These are phyloP conservation scores for Panurus biarmicus DNA, from an alignment of 2,113 vertebrate species.

Conservation along the genomic window DNA sequence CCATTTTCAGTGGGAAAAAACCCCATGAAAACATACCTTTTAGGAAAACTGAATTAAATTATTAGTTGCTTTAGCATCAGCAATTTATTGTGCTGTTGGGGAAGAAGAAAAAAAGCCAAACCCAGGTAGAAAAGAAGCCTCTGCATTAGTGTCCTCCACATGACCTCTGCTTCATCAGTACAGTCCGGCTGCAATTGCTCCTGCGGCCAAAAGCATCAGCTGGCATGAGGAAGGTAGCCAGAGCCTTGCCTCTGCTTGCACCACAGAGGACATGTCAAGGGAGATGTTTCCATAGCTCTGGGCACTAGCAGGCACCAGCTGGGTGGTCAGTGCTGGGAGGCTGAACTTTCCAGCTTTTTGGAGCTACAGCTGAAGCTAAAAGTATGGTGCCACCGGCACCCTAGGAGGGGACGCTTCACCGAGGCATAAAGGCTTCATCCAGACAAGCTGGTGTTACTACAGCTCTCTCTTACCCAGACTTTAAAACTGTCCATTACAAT, in stretches of 20 bases:
- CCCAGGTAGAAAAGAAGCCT: neutral
- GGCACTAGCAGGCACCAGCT: neutral
- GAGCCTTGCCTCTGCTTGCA: neutral
- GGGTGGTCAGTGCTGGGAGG: neutral
- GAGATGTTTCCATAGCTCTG: neutral
- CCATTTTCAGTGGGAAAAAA: neutral
- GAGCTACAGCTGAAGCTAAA: neutral
- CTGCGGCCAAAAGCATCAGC: neutral
- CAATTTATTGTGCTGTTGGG: neutral
- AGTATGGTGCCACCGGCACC: neutral
- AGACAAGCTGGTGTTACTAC: neutral
- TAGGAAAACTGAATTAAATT: neutral
- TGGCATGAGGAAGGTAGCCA: neutral
- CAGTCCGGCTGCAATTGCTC: neutral
- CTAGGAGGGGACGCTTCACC: neutral
- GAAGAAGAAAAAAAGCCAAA: too few relatives aligned
- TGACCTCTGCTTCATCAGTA: neutral
- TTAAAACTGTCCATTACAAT: neutral
- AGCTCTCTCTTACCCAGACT: neutral
- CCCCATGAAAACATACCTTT: neutral
- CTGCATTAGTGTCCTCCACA: neutral
- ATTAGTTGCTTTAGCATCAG: neutral
- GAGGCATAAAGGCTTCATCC: neutral
- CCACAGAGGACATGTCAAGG: neutral
- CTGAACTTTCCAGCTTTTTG: neutral